Base-by-base conservation (phyloP, 2,113 vertebrate genomes). In the Stigmatopora argus region DNA sequence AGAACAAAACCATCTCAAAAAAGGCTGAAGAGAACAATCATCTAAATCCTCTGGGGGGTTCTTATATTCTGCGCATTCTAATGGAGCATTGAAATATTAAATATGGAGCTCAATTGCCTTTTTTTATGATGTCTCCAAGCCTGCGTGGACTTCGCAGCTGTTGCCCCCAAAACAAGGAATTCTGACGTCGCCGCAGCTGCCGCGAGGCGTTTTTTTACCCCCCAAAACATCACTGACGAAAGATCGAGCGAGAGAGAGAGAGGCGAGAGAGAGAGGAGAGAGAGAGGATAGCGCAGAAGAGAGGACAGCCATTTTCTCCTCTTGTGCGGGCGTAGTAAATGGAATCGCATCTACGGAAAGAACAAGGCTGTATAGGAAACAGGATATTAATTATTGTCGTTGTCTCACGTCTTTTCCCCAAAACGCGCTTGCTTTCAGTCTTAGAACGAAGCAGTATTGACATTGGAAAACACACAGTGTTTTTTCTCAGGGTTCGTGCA, bases 241-340 rank as follows among this genome's bases (percentile, higher is more conserved):
- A 31, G 26, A 31, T 31, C 26, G n/a, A 46, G 48, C 62, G 41
- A 60, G 67, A 65, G 75, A n/a, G 57, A 70, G 41, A 60, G 67
- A 69, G 77, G 18, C 11, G 14, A 31, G 41, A 61, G 68, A 69
- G 77, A 41, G 4, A 7, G 57, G 65, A 38, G 41, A 61, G 68
- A 69, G 77, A 41, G 4, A 7, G 57, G 65, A 38, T 64, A 59
- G 38, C 69, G 35, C 2, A 23, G 45, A 62, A 64, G 26, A 31
- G 26, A 71, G 77, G 84, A 88, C 85, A 88, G 88, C 81, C 78
- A 89, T 90, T 88, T 89, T 90, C 86, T 31, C 53, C 23, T 19
- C 53, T 13, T 82, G 38, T 76, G 69, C 57, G 77, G 75, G 65
- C 57, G 61, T 62, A 2, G 26, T 31, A 31, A 31, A 31, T 31